These are phyloP conservation scores for Drosophila subquinaria DNA, from an alignment of 2,888 invertebrate genomes.

Conservation along the genomic window DNA sequence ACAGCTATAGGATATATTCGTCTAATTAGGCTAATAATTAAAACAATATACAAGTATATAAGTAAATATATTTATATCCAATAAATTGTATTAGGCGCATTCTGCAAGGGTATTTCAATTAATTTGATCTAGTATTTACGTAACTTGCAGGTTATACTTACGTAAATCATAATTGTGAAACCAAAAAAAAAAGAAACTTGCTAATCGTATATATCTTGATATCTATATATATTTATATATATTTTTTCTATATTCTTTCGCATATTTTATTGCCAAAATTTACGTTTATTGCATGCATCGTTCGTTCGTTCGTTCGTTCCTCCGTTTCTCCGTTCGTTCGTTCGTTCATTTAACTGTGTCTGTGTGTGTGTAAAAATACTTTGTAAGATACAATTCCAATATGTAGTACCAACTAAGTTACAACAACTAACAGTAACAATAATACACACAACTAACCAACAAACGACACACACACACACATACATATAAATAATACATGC, in stretches of 20 bases:
- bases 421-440: constrained; percentile 14
- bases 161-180: constrained; percentile 22
- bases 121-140: constrained; percentile 7
- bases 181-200: constrained; percentile 11
- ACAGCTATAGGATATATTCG: no score
- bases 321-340: constrained; percentile 64
- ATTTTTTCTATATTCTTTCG: constrained; percentile 71
- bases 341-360: constrained; percentile 78
- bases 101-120: not conserved
- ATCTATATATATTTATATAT: constrained; percentile 42
- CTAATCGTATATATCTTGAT: constrained; percentile 42
- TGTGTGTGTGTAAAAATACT: constrained; percentile 78
- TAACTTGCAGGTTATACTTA: constrained; percentile 27
- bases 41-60: no score
- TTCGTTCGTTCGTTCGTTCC: constrained; percentile 69
- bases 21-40: no score
- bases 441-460: constrained; percentile 17
- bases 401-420: constrained; percentile 47
- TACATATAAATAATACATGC: not conserved
- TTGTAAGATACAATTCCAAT: constrained; percentile 82
- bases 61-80: no score
- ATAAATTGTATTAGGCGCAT: no score
- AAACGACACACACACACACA: constrained; percentile 7
- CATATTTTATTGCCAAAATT: constrained; percentile 64
- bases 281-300: constrained; percentile 75